A percentile compares a stretch with the other conserved stretches of the same genome.
These are phyloP conservation scores for Fringilla coelebs DNA, from an alignment of 2,797 vertebrate species.

Conservation along the genomic window DNA sequence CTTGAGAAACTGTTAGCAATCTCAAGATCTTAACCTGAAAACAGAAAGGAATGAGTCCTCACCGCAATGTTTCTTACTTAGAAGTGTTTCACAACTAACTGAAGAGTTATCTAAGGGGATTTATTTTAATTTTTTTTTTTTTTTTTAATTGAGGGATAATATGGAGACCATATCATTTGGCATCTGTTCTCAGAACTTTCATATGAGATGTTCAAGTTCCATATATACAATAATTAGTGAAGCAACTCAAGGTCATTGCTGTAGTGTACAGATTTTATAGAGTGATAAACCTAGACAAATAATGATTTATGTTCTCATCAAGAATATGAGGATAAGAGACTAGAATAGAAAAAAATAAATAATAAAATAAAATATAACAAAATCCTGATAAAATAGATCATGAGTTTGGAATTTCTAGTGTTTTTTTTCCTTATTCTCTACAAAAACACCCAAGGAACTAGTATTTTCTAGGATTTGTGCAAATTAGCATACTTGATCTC, in stretches of 20 bases:
- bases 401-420: not conserved
- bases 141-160: not conserved
- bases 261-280: not conserved
- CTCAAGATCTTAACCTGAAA: not conserved
- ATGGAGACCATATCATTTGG: not conserved
- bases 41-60: not conserved
- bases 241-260: not conserved
- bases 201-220: not conserved
- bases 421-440: not conserved
- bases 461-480: not conserved
- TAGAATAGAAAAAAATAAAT: not conserved
- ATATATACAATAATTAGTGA: not conserved
- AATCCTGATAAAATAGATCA: not conserved
- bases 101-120: not conserved
- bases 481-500: not conserved
- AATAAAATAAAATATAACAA: not conserved
- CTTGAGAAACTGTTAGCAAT: not conserved
- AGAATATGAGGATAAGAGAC: not conserved
- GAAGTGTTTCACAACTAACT: not conserved
- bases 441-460: not conserved
- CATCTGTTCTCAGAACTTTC: not conserved
- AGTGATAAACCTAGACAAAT: not conserved
- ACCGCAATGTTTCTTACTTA: not conserved
- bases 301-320: not conserved
- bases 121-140: not conserved